Evolutionary conservation across 2,113 vertebrate species (phyloP).

Genomic region (Prionailurus viverrinus): DNA sequence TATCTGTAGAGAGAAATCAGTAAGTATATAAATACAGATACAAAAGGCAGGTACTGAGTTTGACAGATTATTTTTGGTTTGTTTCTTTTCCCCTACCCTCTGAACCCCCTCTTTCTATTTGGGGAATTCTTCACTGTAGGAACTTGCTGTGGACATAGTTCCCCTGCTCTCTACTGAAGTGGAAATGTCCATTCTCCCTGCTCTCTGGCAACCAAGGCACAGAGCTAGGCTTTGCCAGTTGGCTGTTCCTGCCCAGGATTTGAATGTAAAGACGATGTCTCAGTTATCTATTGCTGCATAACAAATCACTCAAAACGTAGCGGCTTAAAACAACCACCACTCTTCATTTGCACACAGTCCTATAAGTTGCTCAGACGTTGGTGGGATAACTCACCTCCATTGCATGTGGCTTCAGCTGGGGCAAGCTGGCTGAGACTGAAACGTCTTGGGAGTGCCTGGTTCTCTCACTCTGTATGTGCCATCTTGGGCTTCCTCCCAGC

Average conservation of each 20-base stretch:
- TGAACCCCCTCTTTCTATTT: not conserved
- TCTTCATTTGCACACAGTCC: not conserved
- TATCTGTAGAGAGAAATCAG: not conserved
- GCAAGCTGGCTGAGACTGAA: not conserved
- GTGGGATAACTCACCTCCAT: not conserved
- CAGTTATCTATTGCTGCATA: not conserved
- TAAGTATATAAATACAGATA: not conserved
- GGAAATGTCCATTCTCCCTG: not conserved
- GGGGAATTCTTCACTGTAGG: not conserved
- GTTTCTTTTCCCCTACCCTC: not conserved
- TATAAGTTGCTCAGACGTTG: not conserved
- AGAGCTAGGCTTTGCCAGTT: not conserved
- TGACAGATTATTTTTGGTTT: not conserved
- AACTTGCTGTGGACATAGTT: not conserved
- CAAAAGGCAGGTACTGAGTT: not conserved
- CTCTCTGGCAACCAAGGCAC: not conserved
- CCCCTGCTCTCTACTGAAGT: too few species aligned
- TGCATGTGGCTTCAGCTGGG: not conserved
- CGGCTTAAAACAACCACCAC: not conserved
- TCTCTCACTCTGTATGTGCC: not conserved
- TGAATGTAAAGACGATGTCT: not conserved
- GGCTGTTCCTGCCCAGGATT: not conserved
- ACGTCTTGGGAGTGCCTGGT: not conserved
- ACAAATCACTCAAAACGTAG: not conserved
- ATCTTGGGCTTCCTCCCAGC: not conserved